Evolutionary conservation across 2,888 invertebrate species (phyloP), one percentile per base, ranked within the genome.

Genomic region (Smittia aterrima): DNA sequence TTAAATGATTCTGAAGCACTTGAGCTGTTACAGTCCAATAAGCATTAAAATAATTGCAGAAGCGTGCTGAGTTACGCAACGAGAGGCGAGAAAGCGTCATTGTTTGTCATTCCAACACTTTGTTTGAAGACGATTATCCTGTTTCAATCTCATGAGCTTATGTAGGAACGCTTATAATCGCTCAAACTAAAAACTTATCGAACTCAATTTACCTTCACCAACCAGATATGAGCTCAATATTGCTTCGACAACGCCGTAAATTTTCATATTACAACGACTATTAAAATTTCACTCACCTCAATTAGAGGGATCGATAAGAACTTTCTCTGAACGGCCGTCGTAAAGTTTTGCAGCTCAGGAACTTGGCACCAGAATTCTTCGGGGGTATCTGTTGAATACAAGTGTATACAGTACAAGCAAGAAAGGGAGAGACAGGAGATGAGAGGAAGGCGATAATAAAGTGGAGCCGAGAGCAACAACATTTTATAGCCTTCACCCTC

Each of bases 341-440:
- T 58, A 67, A 90, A 80, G 77, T 81, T 79, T 71, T 84, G 80
- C 75, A 94, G 83, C 77, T 89, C 88, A 0, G 92, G 91, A 24
- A 92, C 87, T 76, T 82, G 85, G 80, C 95, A 96, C 93, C 95
- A 95, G 83, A 95, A 91, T 58, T 90, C 89, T 41, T 90, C 88
- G 0, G 95, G 95, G 40, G 90, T 88, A 78, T 93, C 91, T 70
- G 32, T 67, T 27, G 64, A 58, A 58, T 58, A 47, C 16, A 47
- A 47, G 47, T 47, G 16, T 16, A 47, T 3, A 47, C 3, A 16
- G 38, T 38, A 4, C 6, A 7, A 7, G 38, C 4, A 47, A 47
- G 47, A 47, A 47, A 11, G 16, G n/a, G n/a, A n/a, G 11, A 47
- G 16, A 47, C 16, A 11, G 9, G 47, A 47, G 16, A 47, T n/a